Conservation (phyloP, 2,113 vertebrate species). For the Dasyornis broadbenti region DNA sequence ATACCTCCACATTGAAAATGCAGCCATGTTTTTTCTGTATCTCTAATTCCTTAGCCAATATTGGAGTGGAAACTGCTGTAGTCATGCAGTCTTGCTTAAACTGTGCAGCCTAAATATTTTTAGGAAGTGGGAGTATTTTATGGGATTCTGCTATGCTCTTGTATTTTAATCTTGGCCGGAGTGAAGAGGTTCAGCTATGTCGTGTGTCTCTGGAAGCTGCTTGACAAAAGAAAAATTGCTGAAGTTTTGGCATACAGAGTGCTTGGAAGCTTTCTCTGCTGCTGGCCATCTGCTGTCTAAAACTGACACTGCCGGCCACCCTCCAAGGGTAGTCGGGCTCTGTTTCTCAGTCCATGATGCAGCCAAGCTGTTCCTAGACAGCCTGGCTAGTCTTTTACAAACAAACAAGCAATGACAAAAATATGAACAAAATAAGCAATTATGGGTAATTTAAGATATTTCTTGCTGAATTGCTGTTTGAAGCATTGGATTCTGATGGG, state of each 20-base stretch:
- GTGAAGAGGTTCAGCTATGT: background rate
- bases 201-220: slow-evolving; percentile 22
- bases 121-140: background rate
- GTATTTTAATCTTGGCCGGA: slow-evolving; percentile 15
- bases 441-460: slow-evolving; percentile 31
- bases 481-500: background rate
- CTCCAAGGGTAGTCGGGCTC: background rate
- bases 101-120: background rate
- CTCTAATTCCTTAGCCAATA: background rate
- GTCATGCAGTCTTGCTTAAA: background rate
- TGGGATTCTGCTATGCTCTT: background rate
- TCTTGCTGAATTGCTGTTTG: background rate
- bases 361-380: slow-evolving; percentile 59
- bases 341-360: slow-evolving; percentile 20
- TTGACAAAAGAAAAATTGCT: slow-evolving; percentile 5
- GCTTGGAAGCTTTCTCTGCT: slow-evolving; percentile 40
- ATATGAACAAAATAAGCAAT: background rate
- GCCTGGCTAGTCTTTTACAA: slow-evolving; percentile 39
- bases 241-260: slow-evolving; percentile 27
- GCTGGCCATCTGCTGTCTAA: slow-evolving; percentile 47
- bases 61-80: background rate
- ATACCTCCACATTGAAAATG: background rate
- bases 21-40: background rate
- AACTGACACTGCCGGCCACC: background rate
- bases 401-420: slow-evolving; percentile 26